These are phyloP conservation scores for Xyrichtys novacula DNA, from an alignment of 2,797 vertebrate genomes.

Conservation along the genomic window DNA sequence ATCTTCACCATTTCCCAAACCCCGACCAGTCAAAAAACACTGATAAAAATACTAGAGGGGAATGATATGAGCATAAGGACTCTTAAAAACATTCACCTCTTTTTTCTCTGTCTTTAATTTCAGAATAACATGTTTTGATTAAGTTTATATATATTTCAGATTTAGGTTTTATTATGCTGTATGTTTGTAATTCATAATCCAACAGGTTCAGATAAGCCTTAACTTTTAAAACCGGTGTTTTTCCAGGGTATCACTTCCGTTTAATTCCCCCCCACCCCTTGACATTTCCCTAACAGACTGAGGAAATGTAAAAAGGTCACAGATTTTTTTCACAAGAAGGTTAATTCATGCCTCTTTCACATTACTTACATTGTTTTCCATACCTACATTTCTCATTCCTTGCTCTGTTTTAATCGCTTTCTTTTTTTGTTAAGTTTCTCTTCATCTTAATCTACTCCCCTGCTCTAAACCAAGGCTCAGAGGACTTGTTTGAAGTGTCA, in stretches of 20 bases:
- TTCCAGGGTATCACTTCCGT: constrained; percentile 9
- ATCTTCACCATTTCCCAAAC: background rate
- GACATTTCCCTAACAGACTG: constrained; percentile 35
- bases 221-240: constrained; percentile 11
- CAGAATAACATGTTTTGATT: background rate
- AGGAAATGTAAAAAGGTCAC: constrained; percentile 43
- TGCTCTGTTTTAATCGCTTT: background rate
- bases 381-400: background rate
- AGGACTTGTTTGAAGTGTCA: constrained; percentile 19
- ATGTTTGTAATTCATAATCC: no score
- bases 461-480: constrained; percentile 3
- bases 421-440: constrained; percentile 7
- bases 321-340: background rate
- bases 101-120: background rate
- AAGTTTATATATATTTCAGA: background rate
- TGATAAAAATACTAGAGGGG: background rate
- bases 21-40: background rate
- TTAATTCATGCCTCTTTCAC: constrained; percentile 14
- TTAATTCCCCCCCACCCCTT: constrained; percentile 13
- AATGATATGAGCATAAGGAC: background rate
- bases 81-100: background rate
- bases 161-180: no score
- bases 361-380: background rate
- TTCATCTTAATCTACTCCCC: background rate
- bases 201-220: no score